These are phyloP conservation scores for Aspidiotus rigidus DNA, from an alignment of 2,888 invertebrate genomes.

Conservation along the genomic window DNA sequence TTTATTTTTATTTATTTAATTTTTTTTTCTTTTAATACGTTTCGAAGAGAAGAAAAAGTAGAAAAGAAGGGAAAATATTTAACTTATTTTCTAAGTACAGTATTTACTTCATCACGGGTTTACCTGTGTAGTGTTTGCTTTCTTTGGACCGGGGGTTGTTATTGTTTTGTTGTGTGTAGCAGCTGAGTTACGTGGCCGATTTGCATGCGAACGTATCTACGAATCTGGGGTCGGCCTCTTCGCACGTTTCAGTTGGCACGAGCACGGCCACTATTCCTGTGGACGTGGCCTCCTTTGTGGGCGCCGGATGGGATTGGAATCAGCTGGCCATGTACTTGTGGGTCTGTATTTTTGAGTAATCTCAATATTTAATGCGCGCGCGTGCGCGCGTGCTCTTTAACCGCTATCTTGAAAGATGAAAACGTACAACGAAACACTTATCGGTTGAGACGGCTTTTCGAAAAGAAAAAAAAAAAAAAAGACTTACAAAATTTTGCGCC, in stretches of 20 bases:
- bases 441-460: no score
- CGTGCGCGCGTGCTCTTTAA: no score
- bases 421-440: no score
- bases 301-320: conserved; percentile 62
- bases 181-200: conserved; percentile 33
- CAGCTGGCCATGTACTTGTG: conserved; percentile 62
- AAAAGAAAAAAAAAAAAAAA: no score
- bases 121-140: conserved; percentile 27
- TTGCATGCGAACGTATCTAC: conserved; percentile 31
- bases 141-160: conserved; percentile 34
- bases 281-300: conserved; percentile 41
- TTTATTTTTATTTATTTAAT: not conserved
- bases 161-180: conserved; percentile 34
- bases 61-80: not conserved
- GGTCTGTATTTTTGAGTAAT: conserved; percentile 45
- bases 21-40: not conserved
- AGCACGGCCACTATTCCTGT: conserved; percentile 34
- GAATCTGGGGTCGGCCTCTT: conserved; percentile 30
- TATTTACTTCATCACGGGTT: conserved; percentile 12
- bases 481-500: no score
- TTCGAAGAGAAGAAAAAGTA: no score
- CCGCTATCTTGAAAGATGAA: not conserved
- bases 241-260: conserved; percentile 33
- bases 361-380: conserved; percentile 5
- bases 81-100: conserved; percentile 7